These are phyloP conservation scores for Perca schrenkii DNA, from an alignment of 2,113 vertebrate genomes.

Conservation along the genomic window DNA sequence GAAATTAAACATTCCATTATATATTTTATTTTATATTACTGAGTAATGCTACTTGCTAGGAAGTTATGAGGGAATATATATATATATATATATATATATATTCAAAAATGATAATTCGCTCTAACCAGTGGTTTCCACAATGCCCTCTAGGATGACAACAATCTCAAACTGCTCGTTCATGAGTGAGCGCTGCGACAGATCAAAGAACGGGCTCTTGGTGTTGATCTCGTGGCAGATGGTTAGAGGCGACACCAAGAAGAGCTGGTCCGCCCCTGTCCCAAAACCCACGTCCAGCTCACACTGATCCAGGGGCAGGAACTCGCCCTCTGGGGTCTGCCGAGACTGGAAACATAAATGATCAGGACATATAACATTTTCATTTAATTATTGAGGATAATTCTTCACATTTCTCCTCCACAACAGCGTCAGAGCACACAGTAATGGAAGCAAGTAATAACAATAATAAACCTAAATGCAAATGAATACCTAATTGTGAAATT, in stretches of 20 bases:
- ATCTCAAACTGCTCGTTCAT: slow-evolving; percentile 92
- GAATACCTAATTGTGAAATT: not conserved
- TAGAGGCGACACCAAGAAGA: slow-evolving; percentile 92
- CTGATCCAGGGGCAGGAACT: slow-evolving; percentile 92
- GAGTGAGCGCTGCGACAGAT: slow-evolving; percentile 90
- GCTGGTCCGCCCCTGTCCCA: slow-evolving; percentile 92
- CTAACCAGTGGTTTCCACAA: slow-evolving; percentile 92
- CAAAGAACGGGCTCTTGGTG: slow-evolving; percentile 91
- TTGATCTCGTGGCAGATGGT: slow-evolving; percentile 94
- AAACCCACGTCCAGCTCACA: slow-evolving; percentile 93
- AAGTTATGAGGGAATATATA: not conserved
- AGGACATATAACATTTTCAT: not conserved
- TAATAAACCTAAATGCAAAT: not conserved
- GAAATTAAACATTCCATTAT: slow-evolving; percentile 68
- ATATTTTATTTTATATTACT: slow-evolving; percentile 52
- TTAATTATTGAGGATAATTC: not conserved
- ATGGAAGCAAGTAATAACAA: not conserved
- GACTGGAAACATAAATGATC: slow-evolving; percentile 82
- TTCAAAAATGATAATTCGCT: not conserved
- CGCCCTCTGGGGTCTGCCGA: slow-evolving; percentile 92
- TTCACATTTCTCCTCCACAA: not conserved
- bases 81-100: not conserved
- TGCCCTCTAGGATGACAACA: slow-evolving; percentile 93
- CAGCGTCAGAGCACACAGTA: not conserved
- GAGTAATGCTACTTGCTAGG: slow-evolving; percentile 24